Conservation (phyloP, 2,113 vertebrate species). For the Pelvicachromis taeniatus region DNA sequence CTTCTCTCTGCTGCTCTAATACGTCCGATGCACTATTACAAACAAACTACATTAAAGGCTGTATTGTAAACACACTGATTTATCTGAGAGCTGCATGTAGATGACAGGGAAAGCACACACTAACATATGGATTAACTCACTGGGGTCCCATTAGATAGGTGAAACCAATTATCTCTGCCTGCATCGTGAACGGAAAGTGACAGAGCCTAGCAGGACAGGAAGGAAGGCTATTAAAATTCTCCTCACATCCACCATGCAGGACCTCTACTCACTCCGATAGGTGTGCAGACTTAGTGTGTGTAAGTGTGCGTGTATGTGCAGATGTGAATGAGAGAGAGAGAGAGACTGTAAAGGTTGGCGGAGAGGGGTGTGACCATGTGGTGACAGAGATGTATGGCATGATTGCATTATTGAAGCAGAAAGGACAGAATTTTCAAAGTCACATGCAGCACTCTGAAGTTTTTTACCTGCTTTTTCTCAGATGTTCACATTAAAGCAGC, state of each 20-base stretch:
- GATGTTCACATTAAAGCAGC: background rate
- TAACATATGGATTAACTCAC: conserved; percentile 17
- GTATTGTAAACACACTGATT: background rate
- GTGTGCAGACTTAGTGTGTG: conserved; percentile 33
- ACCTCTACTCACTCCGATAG: conserved; percentile 64
- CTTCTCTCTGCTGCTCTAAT: background rate
- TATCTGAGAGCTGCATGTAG: background rate
- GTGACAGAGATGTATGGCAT: conserved; percentile 69
- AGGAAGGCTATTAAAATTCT: conserved; percentile 71
- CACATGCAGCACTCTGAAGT: conserved; percentile 29
- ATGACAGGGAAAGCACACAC: background rate
- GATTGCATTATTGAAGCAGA: conserved; percentile 61
- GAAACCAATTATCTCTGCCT: conserved; percentile 48
- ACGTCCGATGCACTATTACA: background rate
- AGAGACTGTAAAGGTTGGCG: conserved; percentile 45
- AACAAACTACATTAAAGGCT: background rate
- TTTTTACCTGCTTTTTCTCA: accelerated
- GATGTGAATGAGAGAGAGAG: background rate
- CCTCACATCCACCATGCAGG: conserved; percentile 70
- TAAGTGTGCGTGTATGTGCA: conserved; percentile 19
- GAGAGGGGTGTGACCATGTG: conserved; percentile 57
- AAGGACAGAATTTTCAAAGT: conserved; percentile 58
- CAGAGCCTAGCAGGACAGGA: conserved; percentile 54
- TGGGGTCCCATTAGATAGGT: conserved; percentile 31
- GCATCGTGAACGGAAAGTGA: conserved; percentile 45